phyloP scores from a whole-genome alignment of 2,888 invertebrate species.

The Seladonia tumulorum region DNA sequence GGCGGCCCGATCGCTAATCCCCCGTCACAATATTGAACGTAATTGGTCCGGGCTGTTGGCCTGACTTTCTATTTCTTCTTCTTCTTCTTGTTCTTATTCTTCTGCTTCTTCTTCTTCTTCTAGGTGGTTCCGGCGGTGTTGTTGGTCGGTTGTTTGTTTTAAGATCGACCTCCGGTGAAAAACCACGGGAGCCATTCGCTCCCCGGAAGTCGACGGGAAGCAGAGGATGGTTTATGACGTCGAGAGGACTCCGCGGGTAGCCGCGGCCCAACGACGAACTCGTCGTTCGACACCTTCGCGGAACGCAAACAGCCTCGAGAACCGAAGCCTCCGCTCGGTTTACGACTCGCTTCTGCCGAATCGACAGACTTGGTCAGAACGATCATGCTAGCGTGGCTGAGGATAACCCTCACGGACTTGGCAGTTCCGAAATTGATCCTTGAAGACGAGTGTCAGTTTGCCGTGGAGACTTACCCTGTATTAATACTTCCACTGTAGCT shows the following conservation, averaged over 20 bases:
- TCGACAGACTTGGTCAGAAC: background rate
- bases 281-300: slow-evolving; percentile 21
- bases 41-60: slow-evolving; percentile 79
- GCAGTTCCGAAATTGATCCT: no score
- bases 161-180: background rate
- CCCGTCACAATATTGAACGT: slow-evolving; percentile 83
- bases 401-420: no score
- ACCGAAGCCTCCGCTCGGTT: background rate
- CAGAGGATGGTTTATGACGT: slow-evolving; percentile 37
- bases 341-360: background rate
- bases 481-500: no score
- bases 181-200: background rate
- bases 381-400: no score
- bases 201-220: slow-evolving; percentile 51
- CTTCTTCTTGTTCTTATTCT: no score
- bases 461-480: no score
- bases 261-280: background rate
- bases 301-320: slow-evolving; percentile 24
- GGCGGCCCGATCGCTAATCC: slow-evolving; percentile 81
- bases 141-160: background rate
- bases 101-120: background rate
- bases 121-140: background rate
- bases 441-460: no score
- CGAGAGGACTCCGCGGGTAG: slow-evolving; percentile 10
- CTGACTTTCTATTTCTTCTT: slow-evolving; percentile 61